phyloP scores from a whole-genome alignment of 2,888 invertebrate species.

The Esperia sulphurella region DNA sequence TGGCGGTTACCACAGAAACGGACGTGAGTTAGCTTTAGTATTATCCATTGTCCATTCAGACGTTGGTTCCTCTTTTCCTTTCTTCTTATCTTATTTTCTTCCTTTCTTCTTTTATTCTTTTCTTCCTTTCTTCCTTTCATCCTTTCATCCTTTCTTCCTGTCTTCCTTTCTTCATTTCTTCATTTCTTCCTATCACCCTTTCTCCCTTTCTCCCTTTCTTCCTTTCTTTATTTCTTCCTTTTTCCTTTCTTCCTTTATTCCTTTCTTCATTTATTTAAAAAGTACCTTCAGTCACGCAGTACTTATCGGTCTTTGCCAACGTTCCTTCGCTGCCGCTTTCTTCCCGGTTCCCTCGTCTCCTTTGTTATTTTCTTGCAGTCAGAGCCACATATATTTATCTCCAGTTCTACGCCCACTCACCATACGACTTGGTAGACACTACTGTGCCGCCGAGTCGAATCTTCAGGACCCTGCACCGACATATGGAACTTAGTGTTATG shows the following conservation, averaged over 20 bases:
- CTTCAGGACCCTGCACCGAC: conserved; percentile 46
- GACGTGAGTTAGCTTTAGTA: conserved; percentile 27
- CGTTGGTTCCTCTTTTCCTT: no score
- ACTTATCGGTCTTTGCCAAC: no score
- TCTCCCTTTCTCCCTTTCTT: not conserved
- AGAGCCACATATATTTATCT: not conserved
- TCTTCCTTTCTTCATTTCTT: not conserved
- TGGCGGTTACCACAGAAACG: conserved; percentile 30
- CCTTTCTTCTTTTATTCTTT: no score
- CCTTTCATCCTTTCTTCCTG: no score
- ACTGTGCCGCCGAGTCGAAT: conserved; percentile 45
- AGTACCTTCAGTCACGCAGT: no score
- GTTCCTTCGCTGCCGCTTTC: no score
- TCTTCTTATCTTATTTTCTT: no score
- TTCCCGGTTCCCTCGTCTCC: no score
- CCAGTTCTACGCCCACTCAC: conserved; percentile 81
- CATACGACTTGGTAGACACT: conserved; percentile 76
- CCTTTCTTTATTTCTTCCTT: not conserved
- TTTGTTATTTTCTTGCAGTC: no score
- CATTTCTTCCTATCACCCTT: no score
- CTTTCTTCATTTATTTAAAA: not conserved
- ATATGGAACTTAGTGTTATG: conserved; percentile 52
- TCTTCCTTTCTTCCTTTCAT: no score
- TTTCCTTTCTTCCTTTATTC: not conserved
- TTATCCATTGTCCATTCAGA: not conserved